These are phyloP conservation scores for Rhinoptilus africanus DNA, from an alignment of 2,113 vertebrate species.

Conservation along the genomic window DNA sequence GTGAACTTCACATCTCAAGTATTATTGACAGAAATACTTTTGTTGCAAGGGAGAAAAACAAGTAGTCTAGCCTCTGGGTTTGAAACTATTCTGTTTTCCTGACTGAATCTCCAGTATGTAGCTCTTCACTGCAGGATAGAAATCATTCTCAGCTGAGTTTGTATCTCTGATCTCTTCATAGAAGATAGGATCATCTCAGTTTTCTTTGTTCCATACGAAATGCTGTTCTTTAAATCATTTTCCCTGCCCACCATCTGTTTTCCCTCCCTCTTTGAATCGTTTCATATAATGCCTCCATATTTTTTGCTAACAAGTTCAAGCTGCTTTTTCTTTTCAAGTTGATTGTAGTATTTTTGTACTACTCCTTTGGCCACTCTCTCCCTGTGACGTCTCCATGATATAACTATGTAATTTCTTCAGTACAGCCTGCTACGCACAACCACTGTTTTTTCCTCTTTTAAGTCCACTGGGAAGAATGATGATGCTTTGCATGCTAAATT, in stretches of 20 bases:
- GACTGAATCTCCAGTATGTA: not conserved
- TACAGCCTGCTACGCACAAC: not conserved
- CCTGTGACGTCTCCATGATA: not conserved
- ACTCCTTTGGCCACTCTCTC: not conserved
- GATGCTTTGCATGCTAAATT: not conserved
- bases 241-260: not conserved
- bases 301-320: not conserved
- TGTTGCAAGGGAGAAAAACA: not conserved
- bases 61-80: not conserved
- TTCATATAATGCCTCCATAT: not conserved
- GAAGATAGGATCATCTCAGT: not conserved
- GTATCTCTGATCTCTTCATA: not conserved
- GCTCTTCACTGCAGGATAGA: not conserved
- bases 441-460: not conserved
- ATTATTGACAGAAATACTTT: not conserved
- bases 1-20: not conserved
- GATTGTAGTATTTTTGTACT: not conserved
- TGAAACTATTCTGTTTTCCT: not conserved
- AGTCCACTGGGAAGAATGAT: not conserved
- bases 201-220: constrained; percentile 13
- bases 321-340: not conserved
- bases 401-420: not conserved
- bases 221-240: not conserved
- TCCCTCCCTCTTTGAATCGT: not conserved
- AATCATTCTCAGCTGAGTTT: not conserved